Evolutionary conservation across 2,888 invertebrate species (phyloP).

Genomic region (Melanchra persicariae): DNA sequence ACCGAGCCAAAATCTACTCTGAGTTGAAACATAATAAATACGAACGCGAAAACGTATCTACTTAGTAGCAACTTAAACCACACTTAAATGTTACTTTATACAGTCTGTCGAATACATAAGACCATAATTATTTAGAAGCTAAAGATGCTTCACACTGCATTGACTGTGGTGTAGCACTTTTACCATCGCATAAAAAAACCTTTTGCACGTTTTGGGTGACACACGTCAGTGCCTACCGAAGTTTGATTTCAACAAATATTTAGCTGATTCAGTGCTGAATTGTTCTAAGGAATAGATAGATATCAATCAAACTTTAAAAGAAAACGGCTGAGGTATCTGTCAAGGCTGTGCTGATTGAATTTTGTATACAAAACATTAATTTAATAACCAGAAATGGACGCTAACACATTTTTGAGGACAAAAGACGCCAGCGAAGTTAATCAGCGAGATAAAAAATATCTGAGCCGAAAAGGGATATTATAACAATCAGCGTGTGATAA

Average conservation of each 20-base stretch:
- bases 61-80: not conserved
- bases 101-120: not conserved
- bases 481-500: not conserved
- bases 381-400: too few relatives aligned
- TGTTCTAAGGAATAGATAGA: too few relatives aligned
- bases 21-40: constrained; percentile 5
- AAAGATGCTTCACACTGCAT: constrained; percentile 17
- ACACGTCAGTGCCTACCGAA: too few relatives aligned
- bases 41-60: constrained; percentile 10
- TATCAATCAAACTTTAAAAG: too few relatives aligned
- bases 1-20: constrained; percentile 11
- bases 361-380: too few relatives aligned
- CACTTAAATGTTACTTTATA: constrained; percentile 20
- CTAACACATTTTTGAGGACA: not conserved
- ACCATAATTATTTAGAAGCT: not conserved
- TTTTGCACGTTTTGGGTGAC: not conserved
- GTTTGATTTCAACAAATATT: not conserved
- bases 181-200: not conserved
- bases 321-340: not conserved
- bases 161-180: not conserved
- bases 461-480: not conserved
- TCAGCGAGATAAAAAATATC: not conserved
- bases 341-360: not conserved
- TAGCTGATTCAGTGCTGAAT: not conserved
- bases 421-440: not conserved